phyloP scores from a whole-genome alignment of 1,140 invertebrate species.

The Metaphire vulgaris region DNA sequence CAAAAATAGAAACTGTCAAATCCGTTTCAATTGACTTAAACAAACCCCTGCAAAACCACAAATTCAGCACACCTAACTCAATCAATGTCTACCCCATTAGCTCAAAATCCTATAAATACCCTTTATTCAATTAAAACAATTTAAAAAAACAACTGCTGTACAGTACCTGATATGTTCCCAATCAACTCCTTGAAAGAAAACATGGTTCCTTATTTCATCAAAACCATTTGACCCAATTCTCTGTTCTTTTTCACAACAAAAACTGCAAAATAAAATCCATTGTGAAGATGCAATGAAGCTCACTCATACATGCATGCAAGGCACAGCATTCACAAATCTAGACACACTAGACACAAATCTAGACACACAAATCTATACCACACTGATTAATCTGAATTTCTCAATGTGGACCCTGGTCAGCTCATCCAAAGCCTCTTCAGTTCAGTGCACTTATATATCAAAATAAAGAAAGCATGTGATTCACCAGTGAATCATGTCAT shows the following conservation, averaged over 20 bases:
- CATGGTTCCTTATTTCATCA: conserved; percentile 74
- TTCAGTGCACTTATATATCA: too few relatives aligned
- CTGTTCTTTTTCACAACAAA: conserved; percentile 90
- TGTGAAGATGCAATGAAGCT: not conserved
- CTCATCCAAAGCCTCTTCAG: too few relatives aligned
- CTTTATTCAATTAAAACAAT: not conserved
- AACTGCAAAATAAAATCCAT: conserved; percentile 51
- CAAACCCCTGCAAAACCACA: not conserved
- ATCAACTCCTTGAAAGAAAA: conserved; percentile 86
- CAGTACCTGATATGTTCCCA: conserved; percentile 83
- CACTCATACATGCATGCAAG: not conserved
- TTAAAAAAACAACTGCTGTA: too few relatives aligned
- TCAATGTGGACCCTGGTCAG: too few relatives aligned
- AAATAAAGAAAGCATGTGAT: too few relatives aligned
- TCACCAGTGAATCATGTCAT: too few relatives aligned
- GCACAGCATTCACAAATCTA: not conserved
- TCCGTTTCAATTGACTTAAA: not conserved
- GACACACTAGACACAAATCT: not conserved
- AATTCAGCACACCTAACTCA: not conserved
- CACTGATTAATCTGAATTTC: not conserved
- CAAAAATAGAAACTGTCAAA: not conserved
- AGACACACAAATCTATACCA: not conserved
- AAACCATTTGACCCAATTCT: conserved; percentile 58
- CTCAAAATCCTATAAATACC: not conserved
- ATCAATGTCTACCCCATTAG: not conserved